A percentile compares a stretch with the other conserved stretches of the same genome.
phyloP scores from a whole-genome alignment of 2,888 invertebrate species.

The Drosophila prostipennis region DNA sequence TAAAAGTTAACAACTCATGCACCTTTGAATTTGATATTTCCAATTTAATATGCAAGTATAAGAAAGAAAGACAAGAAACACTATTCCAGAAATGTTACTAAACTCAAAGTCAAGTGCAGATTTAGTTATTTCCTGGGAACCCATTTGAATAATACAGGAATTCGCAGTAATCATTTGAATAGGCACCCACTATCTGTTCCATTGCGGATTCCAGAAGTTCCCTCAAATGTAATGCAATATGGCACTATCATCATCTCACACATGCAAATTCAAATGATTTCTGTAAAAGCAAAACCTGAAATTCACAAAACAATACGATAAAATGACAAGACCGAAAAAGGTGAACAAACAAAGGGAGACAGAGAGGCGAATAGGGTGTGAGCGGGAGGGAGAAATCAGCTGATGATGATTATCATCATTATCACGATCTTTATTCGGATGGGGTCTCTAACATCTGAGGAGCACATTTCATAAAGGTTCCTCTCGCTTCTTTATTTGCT shows the following conservation, averaged over 20 bases:
- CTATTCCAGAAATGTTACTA: constrained; percentile 7
- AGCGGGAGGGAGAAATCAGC: constrained; percentile 65
- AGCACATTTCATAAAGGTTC: constrained; percentile 60
- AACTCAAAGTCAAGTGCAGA: constrained; percentile 19
- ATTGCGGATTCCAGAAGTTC: constrained; percentile 53
- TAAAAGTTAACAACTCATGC: too few species aligned
- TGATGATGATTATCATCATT: constrained; percentile 54
- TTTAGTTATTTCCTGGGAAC: constrained; percentile 8
- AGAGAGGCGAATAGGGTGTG: constrained; percentile 2
- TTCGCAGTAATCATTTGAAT: constrained; percentile 46
- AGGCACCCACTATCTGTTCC: constrained; percentile 8
- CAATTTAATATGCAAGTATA: too few species aligned
- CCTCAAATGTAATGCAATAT: constrained; percentile 63
- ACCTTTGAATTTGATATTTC: too few species aligned
- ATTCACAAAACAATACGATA: constrained; percentile 29
- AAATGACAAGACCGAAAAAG: constrained; percentile 39
- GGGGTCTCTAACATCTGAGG: constrained; percentile 67
- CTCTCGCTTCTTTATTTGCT: not conserved
- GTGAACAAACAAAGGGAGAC: constrained; percentile 39
- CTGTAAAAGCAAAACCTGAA: constrained; percentile 53
- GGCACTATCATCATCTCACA: constrained; percentile 19
- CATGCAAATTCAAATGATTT: constrained; percentile 45
- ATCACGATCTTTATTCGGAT: constrained; percentile 43
- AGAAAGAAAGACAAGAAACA: not conserved
- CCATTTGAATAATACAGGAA: constrained; percentile 17